A percentile compares a stretch with the other conserved stretches of the same genome.
These are phyloP conservation scores for Apocheima hispidaria DNA, from an alignment of 2,888 invertebrate species.

Conservation along the genomic window DNA sequence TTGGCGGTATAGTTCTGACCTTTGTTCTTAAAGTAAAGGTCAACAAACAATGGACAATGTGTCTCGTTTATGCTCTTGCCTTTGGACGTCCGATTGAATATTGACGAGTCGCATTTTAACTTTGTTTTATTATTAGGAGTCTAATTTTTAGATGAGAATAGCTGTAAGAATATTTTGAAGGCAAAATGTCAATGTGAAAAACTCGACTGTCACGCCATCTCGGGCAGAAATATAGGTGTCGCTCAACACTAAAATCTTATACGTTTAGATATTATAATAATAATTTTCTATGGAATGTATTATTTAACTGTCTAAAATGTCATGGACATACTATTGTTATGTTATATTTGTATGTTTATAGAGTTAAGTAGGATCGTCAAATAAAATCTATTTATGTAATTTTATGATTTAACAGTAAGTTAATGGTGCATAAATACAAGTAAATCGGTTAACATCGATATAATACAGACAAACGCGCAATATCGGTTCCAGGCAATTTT, in stretches of 20 bases:
- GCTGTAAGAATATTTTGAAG: background rate
- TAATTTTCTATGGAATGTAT: slow-evolving; percentile 49
- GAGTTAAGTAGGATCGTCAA: slow-evolving; percentile 28
- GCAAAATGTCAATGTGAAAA: background rate
- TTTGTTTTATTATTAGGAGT: background rate
- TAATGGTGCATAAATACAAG: slow-evolving; percentile 9
- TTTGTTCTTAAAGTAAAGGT: background rate
- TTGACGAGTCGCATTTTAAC: background rate
- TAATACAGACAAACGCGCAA: background rate
- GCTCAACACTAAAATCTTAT: slow-evolving; percentile 5
- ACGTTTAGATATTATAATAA: slow-evolving; percentile 2
- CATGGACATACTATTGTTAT: slow-evolving; percentile 50
- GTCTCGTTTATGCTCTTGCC: background rate
- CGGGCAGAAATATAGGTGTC: slow-evolving; percentile 9
- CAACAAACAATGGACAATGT: background rate
- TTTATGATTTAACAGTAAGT: slow-evolving; percentile 2
- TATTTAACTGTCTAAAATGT: slow-evolving; percentile 51
- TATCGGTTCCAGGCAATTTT: background rate
- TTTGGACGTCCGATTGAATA: background rate
- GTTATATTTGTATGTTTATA: slow-evolving; percentile 26
- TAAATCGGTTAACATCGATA: background rate
- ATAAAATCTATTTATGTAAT: slow-evolving; percentile 5
- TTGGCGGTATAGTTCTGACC: background rate
- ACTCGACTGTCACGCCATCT: background rate
- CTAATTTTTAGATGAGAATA: background rate